Conservation (phyloP, 2,113 vertebrate genomes). For the Neoarius graeffei region DNA sequence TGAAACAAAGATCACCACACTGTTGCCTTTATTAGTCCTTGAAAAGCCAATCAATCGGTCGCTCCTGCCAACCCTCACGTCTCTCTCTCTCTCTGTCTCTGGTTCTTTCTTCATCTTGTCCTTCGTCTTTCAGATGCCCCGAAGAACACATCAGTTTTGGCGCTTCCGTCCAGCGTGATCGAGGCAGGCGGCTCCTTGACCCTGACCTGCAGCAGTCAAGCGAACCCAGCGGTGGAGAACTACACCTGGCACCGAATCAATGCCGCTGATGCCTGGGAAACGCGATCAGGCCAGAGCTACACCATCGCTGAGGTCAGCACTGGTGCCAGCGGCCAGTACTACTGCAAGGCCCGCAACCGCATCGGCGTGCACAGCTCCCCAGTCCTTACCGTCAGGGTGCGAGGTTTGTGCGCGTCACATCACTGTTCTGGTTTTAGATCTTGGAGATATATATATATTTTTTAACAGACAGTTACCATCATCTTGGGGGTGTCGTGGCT, state of each 20-base stretch:
- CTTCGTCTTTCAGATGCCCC: conserved; percentile 67
- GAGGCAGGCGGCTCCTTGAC: conserved; percentile 74
- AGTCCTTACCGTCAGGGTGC: conserved; percentile 72
- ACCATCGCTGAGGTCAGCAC: conserved; percentile 73
- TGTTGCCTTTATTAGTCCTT: conserved; percentile 41
- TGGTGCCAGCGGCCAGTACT: conserved; percentile 75
- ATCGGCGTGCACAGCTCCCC: conserved; percentile 74
- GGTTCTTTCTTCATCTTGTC: neutral
- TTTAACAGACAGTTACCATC: neutral
- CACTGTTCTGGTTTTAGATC: neutral
- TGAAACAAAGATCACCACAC: conserved; percentile 29
- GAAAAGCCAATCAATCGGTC: conserved; percentile 39
- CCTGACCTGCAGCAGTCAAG: conserved; percentile 76
- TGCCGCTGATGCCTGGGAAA: conserved; percentile 66
- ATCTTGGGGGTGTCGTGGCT: too few relatives aligned
- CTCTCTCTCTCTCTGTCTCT: neutral
- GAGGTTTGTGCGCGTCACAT: conserved; percentile 60
- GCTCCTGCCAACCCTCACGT: neutral
- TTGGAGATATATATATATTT: neutral
- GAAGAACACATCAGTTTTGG: conserved; percentile 75
- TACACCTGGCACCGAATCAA: conserved; percentile 76
- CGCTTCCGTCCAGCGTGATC: conserved; percentile 74
- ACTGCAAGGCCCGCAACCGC: conserved; percentile 75
- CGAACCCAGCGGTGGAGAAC: conserved; percentile 76
- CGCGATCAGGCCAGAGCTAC: conserved; percentile 70